Base-by-base conservation (phyloP, 2,113 vertebrate species). In the Prochilodus magdalenae region DNA sequence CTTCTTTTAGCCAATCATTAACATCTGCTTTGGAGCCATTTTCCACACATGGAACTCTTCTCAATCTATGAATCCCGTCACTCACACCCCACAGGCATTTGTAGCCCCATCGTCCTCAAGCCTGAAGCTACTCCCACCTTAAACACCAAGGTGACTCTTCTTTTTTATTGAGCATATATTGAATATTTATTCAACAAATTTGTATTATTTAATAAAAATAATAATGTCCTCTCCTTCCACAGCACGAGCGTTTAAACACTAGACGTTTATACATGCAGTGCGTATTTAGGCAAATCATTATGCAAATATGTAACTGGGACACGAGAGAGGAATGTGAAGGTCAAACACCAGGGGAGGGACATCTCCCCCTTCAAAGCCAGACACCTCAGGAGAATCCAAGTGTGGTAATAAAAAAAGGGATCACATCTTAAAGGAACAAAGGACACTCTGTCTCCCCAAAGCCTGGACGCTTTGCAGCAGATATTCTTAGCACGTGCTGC, bases 321-420 rank as follows among this genome's bases (percentile, higher is more conserved):
- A 90, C 85, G 14, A 85, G 85, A 59, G 83, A 82, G 84, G 70
- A 75, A 63, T 47, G 72, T 85, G 83, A 89, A 88, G 86, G 87
- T 88, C 77, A 83, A 81, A 79, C 83, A 77, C 73, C 76, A 55
- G 65, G 88, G 82, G 86, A 89, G 85, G 85, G 44, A 26, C 26
- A 71, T 83, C 55, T 74, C 74, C 84, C 82, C 82, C 77, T 60
- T 47, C 77, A 84, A 84, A 85, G 81, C 80, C 63, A 71, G 74
- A 65, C 73, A 40, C n/a, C 36, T 33, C 69, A 22, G 20, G 27
- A 26, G 24, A 63, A 71, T 24, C 55, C 29, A 30, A 49, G 22
- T 33, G 13, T 30, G 40, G 33, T 73, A 53, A 75, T 73, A 53
- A 75, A 79, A 33, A 29, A 69, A 70, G 33, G 44, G 18, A 67